Base-by-base conservation (phyloP, 2,113 vertebrate species). In the Apaloderma vittatum region DNA sequence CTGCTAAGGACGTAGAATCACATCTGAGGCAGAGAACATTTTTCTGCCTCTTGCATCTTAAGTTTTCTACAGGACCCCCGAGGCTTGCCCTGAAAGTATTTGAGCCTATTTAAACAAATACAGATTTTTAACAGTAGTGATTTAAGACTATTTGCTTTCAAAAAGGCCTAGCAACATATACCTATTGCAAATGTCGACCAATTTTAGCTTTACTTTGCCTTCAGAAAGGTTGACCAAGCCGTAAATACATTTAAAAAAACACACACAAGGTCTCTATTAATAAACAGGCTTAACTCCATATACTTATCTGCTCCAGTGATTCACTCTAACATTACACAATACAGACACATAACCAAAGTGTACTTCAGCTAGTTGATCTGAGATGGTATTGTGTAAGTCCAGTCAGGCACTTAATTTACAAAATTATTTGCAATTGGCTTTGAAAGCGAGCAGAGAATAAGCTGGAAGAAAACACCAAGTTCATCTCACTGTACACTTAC, bases 401-500 rank as follows among this genome's bases (percentile, higher is more conserved):
- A 94, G 63, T 36, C 93, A 94, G 54, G 81, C 78, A 95, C 46
- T 1, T 90, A 4, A 88, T 95, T 78, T 70, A 73, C 46, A 90
- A 92, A 79, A 91, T 63, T 37, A 92, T 84, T 59, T 15, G 12
- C 71, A 79, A 71, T 15, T 71, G 71, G 62, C 32, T 95, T 95
- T 91, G 67, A 96, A 94, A 96, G 86, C 34, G 83, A 73, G 71
- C 62, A 70, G 58, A 86, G 54, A 93, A 73, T 27, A 63, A 88
- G 83, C 74, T 45, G 79, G 76, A 86, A 71, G 65, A 54, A 87
- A 94, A 66, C 45, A 34, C 13, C 3, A 5, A 22, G 45, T 2
- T 83, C 65, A 84, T 84, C 45, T 81, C 79, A 46, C 45, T 22
- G 30, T 12, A 80, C 34, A 21, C 83, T 86, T 75, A 77, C 0